phyloP scores from a whole-genome alignment of 2,113 vertebrate genomes.

The Willisornis vidua region DNA sequence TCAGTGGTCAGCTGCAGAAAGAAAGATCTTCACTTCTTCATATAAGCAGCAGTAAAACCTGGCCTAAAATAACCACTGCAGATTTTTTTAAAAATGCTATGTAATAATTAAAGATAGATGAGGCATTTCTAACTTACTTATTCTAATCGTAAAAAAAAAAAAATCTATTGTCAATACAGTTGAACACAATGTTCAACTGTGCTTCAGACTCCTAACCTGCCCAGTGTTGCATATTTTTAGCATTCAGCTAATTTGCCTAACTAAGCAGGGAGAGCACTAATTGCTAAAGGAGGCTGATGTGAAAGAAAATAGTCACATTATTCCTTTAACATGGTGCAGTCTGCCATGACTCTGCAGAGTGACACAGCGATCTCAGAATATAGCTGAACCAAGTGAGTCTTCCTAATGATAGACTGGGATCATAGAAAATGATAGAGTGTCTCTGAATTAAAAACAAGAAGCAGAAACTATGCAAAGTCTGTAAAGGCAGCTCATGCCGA shows the following conservation, averaged over 20 bases:
- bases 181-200: background rate
- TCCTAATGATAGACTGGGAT: background rate
- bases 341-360: conserved; percentile 54
- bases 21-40: background rate
- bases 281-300: background rate
- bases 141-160: background rate
- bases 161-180: background rate
- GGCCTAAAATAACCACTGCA: background rate
- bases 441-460: conserved; percentile 16
- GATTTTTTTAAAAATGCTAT: background rate
- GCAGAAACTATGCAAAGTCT: background rate
- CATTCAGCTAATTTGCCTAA: background rate
- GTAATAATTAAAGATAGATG: background rate
- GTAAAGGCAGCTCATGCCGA: background rate
- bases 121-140: background rate
- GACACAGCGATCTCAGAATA: background rate
- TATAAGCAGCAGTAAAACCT: background rate
- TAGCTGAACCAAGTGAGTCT: background rate
- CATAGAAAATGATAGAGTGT: background rate
- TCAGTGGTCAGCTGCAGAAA: background rate
- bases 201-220: background rate
- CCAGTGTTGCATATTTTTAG: background rate
- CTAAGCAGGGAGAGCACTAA: background rate
- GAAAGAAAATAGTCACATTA: background rate
- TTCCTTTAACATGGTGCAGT: background rate